phyloP scores from a whole-genome alignment of 2,888 invertebrate species.

The Spilarctia lutea region DNA sequence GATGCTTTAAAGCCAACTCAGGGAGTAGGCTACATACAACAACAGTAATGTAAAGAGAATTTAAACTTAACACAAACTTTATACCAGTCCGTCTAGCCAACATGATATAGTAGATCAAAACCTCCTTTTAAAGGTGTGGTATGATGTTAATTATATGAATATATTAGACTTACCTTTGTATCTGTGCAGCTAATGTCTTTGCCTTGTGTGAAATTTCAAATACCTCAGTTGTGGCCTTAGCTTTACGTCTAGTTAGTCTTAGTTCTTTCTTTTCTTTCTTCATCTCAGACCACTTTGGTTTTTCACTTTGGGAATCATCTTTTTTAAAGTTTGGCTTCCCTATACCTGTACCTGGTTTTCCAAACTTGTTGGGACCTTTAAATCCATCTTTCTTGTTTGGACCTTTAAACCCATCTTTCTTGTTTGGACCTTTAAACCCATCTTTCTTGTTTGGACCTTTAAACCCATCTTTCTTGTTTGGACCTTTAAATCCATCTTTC shows the following conservation, averaged over 20 bases:
- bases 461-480: constrained; percentile 19
- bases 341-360: constrained; percentile 49
- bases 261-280: constrained; percentile 92
- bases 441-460: constrained; percentile 41
- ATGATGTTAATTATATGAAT: too few relatives aligned
- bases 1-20: too few relatives aligned
- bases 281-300: constrained; percentile 90
- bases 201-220: constrained; percentile 82
- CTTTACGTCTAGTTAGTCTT: constrained; percentile 88
- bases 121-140: too few relatives aligned
- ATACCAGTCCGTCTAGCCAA: too few relatives aligned
- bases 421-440: constrained; percentile 31
- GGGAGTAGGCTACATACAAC: too few relatives aligned
- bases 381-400: constrained; percentile 35
- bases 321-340: constrained; percentile 61
- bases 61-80: too few relatives aligned
- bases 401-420: constrained; percentile 39
- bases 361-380: constrained; percentile 48
- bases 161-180: constrained; percentile 73
- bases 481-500: constrained; percentile 9
- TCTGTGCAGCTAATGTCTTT: constrained; percentile 77
- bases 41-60: too few relatives aligned
- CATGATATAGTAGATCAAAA: too few relatives aligned
- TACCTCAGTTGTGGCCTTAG: constrained; percentile 80
- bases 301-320: constrained; percentile 68